Percentiles rank a stretch among this genome's conserved stretches.
Conservation (phyloP, 2,888 invertebrate species). For the Thymelicus lineola region DNA sequence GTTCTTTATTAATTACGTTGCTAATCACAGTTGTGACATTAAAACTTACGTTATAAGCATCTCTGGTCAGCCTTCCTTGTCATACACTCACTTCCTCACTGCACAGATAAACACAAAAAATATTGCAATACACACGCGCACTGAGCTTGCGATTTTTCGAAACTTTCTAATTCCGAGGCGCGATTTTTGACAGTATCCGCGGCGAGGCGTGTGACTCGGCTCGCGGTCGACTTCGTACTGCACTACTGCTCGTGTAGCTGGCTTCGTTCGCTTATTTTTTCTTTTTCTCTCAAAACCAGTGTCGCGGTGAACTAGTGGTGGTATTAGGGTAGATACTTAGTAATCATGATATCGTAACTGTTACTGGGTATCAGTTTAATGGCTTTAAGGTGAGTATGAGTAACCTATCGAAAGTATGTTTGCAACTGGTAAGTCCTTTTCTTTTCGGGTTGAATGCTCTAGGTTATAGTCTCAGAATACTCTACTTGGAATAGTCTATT, state of each 20-base stretch:
- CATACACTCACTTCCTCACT: conserved; percentile 71
- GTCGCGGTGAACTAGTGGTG: conserved; percentile 22
- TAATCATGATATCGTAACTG: not conserved
- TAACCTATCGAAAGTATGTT: not conserved
- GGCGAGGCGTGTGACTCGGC: conserved; percentile 58
- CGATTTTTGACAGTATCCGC: conserved; percentile 53
- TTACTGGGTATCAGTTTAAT: not conserved
- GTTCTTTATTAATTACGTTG: conserved; percentile 54
- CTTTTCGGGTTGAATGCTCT: no score
- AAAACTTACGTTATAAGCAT: conserved; percentile 82
- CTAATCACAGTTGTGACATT: conserved; percentile 52
- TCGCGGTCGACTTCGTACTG: conserved; percentile 71
- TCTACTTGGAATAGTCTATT: no score
- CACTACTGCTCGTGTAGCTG: conserved; percentile 51
- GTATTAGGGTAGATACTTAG: not conserved
- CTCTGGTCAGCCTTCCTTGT: conserved; percentile 65
- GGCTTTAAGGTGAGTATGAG: not conserved
- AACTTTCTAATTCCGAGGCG: conserved; percentile 73
- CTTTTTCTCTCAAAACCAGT: conserved; percentile 59
- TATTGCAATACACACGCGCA: conserved; percentile 59
- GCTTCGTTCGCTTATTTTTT: conserved; percentile 51
- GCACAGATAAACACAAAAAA: conserved; percentile 64
- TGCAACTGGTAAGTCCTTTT: not conserved
- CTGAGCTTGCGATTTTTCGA: conserved; percentile 51
- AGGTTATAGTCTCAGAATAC: no score